phyloP scores from a whole-genome alignment of 2,797 vertebrate species.

The Spondyliosoma cantharus region DNA sequence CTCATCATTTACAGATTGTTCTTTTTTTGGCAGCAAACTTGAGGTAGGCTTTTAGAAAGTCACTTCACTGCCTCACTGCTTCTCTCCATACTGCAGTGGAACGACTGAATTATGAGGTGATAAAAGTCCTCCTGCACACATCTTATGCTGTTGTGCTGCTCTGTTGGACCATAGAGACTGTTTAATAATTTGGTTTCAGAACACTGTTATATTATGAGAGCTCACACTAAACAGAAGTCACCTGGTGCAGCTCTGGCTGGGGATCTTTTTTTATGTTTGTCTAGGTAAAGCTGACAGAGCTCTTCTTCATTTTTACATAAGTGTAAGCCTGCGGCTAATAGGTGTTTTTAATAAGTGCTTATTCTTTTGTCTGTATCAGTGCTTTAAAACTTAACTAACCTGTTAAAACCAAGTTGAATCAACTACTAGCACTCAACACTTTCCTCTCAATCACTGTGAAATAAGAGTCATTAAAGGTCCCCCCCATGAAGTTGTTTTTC shows the following conservation, averaged over 20 bases:
- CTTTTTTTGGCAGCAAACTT: neutral
- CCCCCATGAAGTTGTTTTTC: neutral
- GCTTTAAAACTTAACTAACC: neutral
- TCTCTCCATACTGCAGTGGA: constrained; percentile 4
- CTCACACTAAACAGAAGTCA: constrained; percentile 58
- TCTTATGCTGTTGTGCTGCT: constrained; percentile 28
- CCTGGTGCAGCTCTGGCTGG: constrained; percentile 35
- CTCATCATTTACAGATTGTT: constrained; percentile 2
- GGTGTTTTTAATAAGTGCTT: neutral
- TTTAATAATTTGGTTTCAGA: constrained; percentile 36
- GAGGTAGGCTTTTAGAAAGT: neutral
- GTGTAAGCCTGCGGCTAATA: constrained; percentile 7
- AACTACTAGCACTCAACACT: neutral
- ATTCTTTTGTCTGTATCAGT: neutral
- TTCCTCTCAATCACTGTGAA: neutral
- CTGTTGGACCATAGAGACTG: constrained; percentile 6
- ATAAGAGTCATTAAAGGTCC: neutral
- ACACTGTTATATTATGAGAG: constrained; percentile 47
- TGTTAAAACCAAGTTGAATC: neutral
- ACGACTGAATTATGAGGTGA: constrained; percentile 17
- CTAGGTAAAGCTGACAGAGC: constrained; percentile 26
- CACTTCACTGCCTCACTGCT: neutral
- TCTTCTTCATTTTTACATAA: constrained; percentile 42
- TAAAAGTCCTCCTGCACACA: neutral
- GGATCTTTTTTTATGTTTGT: constrained; percentile 54